Evolutionary conservation across 2,888 invertebrate species (phyloP).

Genomic region (Fissipunctia ypsillon): DNA sequence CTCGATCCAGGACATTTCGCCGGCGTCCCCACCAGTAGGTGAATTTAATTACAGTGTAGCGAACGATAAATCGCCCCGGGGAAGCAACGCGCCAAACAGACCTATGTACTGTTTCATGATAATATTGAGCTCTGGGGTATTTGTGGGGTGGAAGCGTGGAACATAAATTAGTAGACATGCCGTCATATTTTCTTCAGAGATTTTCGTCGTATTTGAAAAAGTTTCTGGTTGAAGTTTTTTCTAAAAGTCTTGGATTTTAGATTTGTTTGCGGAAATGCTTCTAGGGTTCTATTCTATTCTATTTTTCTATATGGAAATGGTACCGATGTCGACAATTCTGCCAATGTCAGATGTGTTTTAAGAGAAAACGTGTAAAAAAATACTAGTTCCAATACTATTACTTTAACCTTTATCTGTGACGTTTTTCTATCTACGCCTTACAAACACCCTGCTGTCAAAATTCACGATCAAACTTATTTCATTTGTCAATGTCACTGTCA

Average conservation of each 20-base stretch:
- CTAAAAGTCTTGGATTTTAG: not conserved
- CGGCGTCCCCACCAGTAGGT: constrained; percentile 58
- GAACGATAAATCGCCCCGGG: constrained; percentile 70
- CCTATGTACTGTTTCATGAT: constrained; percentile 58
- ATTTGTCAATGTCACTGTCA: not conserved
- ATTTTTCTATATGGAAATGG: too few relatives aligned
- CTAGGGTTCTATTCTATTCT: too few relatives aligned
- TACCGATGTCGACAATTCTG: too few relatives aligned
- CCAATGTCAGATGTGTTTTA: too few relatives aligned
- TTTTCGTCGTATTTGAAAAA: not conserved
- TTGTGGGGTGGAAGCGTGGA: constrained; percentile 27
- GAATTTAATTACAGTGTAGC: constrained; percentile 77
- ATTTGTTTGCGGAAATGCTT: not conserved
- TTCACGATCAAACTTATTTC: not conserved
- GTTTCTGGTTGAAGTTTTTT: not conserved
- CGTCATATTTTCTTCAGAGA: constrained; percentile 12
- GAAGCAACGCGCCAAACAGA: constrained; percentile 52
- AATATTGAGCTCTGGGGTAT: constrained; percentile 54
- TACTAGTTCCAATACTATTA: too few relatives aligned
- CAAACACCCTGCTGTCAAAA: not conserved
- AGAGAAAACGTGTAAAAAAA: too few relatives aligned
- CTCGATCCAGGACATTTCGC: constrained; percentile 65
- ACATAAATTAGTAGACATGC: constrained; percentile 49
- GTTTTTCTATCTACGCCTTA: not conserved
- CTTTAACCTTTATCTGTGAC: not conserved